Base-by-base conservation (phyloP, 1,140 invertebrate species). In the Tenebrio molitor region DNA sequence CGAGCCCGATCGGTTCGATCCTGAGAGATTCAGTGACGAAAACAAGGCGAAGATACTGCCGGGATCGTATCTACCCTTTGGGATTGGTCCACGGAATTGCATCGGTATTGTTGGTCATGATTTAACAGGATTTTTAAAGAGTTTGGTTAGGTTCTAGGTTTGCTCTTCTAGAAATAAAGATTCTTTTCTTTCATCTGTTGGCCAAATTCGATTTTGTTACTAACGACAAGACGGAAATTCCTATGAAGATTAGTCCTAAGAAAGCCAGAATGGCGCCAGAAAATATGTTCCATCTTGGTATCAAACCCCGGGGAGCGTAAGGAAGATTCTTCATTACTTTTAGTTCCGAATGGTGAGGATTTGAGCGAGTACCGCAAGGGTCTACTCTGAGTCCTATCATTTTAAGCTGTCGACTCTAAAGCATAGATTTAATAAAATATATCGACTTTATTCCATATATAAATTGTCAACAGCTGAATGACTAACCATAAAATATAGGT, bases 11-110 rank as follows among this genome's bases (percentile, higher is more conserved):
- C 6, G 12, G 12, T 41, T 41, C 70, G 2, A n/a, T n/a, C n/a
- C n/a, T n/a, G n/a, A n/a, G n/a, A n/a, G n/a, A n/a, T n/a, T n/a
- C n/a, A n/a, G n/a, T n/a, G n/a, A n/a, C n/a, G n/a, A n/a, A n/a
- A n/a, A n/a, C n/a, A n/a, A n/a, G n/a, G n/a, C n/a, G n/a, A 71
- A 75, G 0, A 50, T 80, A 0, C 77, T 80, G 21, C 75, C 79
- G 1, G 72, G 75, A 15, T 71, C 84, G 0, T 91, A 86, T 73
- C 78, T 89, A 67, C 89, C 89, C 7, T 91, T 92, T 77, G 89
- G 88, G 10, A 88, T 87, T 62, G 91, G 90, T 4, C 86, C 87
- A 2, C 81, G 89, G 41, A 88, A 89, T 69, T 91, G 89, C 76
- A 89, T 91, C 36, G 84, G 85, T 85, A 53, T 17, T 4, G 19